Percentiles rank a stretch among this genome's conserved stretches.
These are phyloP conservation scores for Sesia bembeciformis DNA, from an alignment of 2,888 invertebrate species.

Conservation along the genomic window DNA sequence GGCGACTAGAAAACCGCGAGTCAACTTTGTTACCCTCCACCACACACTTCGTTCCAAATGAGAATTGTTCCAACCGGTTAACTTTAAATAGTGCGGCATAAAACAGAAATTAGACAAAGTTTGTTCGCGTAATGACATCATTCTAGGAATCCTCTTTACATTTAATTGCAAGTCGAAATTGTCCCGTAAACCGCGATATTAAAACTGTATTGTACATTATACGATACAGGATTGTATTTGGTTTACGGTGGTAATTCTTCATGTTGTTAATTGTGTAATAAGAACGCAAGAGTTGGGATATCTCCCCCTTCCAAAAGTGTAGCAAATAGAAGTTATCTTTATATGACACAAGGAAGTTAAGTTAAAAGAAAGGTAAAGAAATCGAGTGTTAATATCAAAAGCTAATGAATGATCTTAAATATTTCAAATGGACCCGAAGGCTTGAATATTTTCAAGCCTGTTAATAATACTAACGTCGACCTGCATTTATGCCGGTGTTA, in stretches of 20 bases:
- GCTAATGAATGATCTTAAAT: too few species aligned
- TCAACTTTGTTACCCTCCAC: neutral
- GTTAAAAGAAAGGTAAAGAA: too few species aligned
- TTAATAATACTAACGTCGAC: too few species aligned
- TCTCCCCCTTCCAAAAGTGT: too few species aligned
- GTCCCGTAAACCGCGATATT: neutral
- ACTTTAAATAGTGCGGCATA: neutral
- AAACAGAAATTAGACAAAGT: neutral
- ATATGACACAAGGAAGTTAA: too few species aligned
- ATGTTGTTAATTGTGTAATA: too few species aligned
- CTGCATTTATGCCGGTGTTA: too few species aligned
- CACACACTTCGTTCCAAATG: neutral
- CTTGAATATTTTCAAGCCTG: too few species aligned
- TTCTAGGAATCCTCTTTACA: neutral
- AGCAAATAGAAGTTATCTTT: too few species aligned
- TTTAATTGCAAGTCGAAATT: neutral
- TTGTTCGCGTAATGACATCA: neutral
- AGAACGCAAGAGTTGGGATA: too few species aligned
- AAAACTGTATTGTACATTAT: neutral
- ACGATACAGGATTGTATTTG: neutral
- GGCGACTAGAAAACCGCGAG: neutral
- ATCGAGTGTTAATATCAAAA: too few species aligned
- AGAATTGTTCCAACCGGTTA: neutral
- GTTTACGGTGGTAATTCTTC: neutral
- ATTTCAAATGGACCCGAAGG: too few species aligned